phyloP scores from a whole-genome alignment of 2,113 vertebrate species.

The Mustela lutreola region DNA sequence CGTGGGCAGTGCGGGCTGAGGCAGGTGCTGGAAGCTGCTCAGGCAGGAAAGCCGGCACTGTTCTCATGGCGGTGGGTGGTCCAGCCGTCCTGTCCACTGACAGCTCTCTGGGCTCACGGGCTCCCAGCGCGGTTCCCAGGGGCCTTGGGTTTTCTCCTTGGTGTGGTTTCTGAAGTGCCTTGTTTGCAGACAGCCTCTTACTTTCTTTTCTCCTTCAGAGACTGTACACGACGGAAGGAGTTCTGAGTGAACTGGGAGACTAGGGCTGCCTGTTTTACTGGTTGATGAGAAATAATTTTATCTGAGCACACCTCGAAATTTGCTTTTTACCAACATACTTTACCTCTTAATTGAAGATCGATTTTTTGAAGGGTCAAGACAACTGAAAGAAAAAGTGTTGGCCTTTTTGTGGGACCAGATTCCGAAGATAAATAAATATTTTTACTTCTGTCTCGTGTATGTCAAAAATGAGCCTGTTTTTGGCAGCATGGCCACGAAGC shows the following conservation, averaged over 20 bases:
- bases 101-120: neutral
- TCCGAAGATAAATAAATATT: conserved; percentile 77
- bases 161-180: conserved; percentile 18
- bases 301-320: conserved; percentile 35
- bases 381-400: conserved; percentile 28
- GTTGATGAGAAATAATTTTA: neutral
- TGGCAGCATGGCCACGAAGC: neutral
- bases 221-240: neutral
- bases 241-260: neutral
- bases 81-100: accelerated
- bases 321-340: neutral
- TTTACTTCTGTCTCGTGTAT: conserved; percentile 83
- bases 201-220: neutral
- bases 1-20: accelerated
- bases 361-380: conserved; percentile 40
- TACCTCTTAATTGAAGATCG: conserved; percentile 51
- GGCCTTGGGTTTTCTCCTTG: neutral
- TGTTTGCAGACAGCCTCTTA: neutral
- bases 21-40: neutral
- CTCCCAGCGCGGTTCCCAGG: neutral
- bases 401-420: conserved; percentile 71
- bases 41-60: neutral
- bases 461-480: conserved; percentile 44
- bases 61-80: accelerated
- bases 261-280: neutral